Evolutionary conservation across 2,113 vertebrate genomes (phyloP).

Genomic region (Plotosus lineatus): DNA sequence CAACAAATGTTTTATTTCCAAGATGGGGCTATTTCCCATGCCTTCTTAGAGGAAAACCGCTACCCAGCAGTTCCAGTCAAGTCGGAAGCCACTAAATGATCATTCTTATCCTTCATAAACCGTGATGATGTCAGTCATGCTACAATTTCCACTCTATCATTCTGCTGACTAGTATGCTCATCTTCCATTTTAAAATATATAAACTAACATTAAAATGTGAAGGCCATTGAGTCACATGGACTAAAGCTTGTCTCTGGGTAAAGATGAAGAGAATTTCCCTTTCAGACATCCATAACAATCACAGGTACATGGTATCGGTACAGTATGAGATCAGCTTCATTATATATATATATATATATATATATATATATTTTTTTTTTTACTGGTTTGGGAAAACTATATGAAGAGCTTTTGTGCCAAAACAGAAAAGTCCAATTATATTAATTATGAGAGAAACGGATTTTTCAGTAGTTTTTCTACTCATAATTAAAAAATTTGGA

Average conservation of each 20-base stretch:
- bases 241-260: background rate
- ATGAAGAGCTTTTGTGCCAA: no score
- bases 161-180: background rate
- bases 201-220: background rate
- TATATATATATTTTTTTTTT: no score
- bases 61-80: slow-evolving; percentile 32
- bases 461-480: no score
- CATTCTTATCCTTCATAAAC: slow-evolving; percentile 16
- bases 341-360: no score
- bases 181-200: slow-evolving; percentile 5
- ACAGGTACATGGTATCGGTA: background rate
- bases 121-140: slow-evolving; percentile 42
- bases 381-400: background rate
- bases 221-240: background rate
- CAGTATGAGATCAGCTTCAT: background rate
- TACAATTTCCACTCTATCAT: slow-evolving; percentile 35
- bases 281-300: background rate
- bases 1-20: slow-evolving; percentile 46
- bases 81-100: slow-evolving; percentile 23
- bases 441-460: no score
- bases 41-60: slow-evolving; percentile 38
- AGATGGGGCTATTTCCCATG: slow-evolving; percentile 43
- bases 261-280: background rate
- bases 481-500: no score
- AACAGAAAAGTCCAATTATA: no score